A percentile compares a stretch with the other conserved stretches of the same genome.
These are phyloP conservation scores for Crocodylus rhombifer DNA, from an alignment of 2,797 vertebrate species.

Conservation along the genomic window DNA sequence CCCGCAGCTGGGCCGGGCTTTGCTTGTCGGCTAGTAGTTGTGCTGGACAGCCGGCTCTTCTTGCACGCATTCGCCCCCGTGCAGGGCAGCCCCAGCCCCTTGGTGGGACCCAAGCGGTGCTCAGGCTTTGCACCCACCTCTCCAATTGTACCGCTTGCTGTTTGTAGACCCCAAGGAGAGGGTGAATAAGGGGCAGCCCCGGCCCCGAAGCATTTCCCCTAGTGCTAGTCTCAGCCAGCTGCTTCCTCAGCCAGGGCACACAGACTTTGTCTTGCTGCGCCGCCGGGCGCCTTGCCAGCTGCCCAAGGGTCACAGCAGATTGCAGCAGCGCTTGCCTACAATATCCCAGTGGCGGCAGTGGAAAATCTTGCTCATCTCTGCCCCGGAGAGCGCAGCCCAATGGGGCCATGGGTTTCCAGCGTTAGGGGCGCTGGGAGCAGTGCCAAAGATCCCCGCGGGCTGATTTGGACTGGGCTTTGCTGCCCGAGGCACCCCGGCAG, in stretches of 20 bases:
- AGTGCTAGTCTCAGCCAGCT: accelerated
- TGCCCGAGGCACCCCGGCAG: neutral
- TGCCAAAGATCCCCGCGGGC: neutral
- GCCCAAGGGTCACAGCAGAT: neutral
- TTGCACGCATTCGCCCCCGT: neutral
- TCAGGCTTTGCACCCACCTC: accelerated
- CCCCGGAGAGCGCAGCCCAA: too few species aligned
- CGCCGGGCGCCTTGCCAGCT: neutral
- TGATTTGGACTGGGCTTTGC: neutral
- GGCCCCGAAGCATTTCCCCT: accelerated
- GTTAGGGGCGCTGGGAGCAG: neutral
- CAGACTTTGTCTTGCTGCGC: neutral
- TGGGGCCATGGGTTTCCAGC: too few species aligned
- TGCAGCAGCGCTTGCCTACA: neutral
- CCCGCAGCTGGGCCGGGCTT: neutral
- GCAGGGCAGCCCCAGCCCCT: neutral
- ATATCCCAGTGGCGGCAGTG: neutral
- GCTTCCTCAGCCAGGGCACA: neutral
- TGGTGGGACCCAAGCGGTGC: accelerated
- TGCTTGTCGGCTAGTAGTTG: neutral
- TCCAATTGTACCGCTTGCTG: accelerated
- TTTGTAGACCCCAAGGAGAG: accelerated
- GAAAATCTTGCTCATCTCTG: neutral
- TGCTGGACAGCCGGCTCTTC: neutral
- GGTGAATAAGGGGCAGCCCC: neutral